phyloP scores from a whole-genome alignment of 2,797 vertebrate genomes.

The Pygocentrus nattereri region DNA sequence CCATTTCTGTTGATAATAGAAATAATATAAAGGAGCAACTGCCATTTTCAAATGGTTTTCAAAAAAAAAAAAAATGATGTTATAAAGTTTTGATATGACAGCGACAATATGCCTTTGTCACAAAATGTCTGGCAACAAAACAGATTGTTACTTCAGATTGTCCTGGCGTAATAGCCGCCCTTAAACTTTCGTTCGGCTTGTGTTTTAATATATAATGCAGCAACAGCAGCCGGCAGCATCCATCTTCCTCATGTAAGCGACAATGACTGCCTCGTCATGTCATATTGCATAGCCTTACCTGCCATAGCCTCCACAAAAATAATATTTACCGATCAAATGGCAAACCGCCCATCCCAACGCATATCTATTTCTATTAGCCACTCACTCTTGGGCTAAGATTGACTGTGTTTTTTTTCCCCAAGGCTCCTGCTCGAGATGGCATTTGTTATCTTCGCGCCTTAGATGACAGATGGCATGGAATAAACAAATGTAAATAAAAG shows the following conservation, averaged over 20 bases:
- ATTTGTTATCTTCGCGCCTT: constrained; percentile 67
- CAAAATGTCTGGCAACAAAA: neutral
- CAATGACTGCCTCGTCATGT: constrained; percentile 64
- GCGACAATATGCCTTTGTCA: constrained; percentile 14
- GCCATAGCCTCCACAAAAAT: constrained; percentile 59
- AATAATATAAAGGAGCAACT: neutral
- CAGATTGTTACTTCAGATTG: constrained; percentile 7
- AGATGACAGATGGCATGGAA: constrained; percentile 68
- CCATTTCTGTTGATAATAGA: too few relatives aligned
- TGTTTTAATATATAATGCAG: constrained; percentile 20
- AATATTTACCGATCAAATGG: constrained; percentile 59
- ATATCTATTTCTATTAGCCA: constrained; percentile 67
- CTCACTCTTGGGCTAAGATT: constrained; percentile 69
- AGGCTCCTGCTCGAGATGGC: constrained; percentile 47
- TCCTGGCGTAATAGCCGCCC: neutral
- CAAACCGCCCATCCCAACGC: constrained; percentile 60
- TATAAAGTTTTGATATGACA: neutral
- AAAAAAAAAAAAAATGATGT: neutral
- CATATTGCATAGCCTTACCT: constrained; percentile 63
- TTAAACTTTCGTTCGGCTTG: neutral
- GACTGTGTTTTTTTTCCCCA: constrained; percentile 51
- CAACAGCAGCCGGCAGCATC: constrained; percentile 59
- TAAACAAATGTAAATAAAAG: constrained; percentile 69
- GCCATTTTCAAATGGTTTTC: neutral
- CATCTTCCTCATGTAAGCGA: constrained; percentile 72